Evolutionary conservation across 2,797 vertebrate genomes (phyloP).

Genomic region (Molossus alvarezi): DNA sequence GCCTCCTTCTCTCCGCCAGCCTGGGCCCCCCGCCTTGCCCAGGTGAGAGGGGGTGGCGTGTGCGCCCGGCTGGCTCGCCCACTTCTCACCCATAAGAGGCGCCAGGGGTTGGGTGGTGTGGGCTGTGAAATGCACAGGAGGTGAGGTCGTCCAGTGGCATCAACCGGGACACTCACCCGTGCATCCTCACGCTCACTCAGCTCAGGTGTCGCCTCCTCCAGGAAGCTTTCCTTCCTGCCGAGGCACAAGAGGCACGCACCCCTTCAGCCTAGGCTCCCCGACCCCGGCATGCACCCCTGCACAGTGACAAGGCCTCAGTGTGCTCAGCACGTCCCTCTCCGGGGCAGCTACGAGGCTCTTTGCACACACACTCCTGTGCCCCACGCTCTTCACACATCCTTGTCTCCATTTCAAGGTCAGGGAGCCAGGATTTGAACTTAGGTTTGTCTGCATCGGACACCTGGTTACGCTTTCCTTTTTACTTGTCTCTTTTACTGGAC

Average conservation of each 20-base stretch:
- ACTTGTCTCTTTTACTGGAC: neutral
- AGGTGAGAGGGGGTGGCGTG: rapidly evolving
- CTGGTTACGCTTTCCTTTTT: neutral
- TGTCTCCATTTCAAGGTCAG: neutral
- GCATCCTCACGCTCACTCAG: neutral
- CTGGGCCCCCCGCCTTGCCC: neutral
- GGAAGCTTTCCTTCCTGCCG: conserved; percentile 19
- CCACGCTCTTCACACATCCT: too few species aligned
- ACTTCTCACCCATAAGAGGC: neutral
- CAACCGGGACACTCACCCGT: neutral
- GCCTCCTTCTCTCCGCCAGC: conserved; percentile 44
- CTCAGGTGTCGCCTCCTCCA: neutral
- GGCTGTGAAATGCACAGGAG: neutral
- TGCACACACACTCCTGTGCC: rapidly evolving
- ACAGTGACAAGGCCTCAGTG: rapidly evolving
- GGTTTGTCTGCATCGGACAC: neutral
- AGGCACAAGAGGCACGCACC: neutral
- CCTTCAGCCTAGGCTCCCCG: neutral
- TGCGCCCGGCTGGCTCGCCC: neutral
- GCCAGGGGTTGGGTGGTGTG: neutral
- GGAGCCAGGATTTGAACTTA: conserved; percentile 35
- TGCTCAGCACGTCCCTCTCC: neutral
- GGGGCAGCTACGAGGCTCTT: neutral
- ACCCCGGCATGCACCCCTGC: too few species aligned
- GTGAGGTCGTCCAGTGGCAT: neutral